Conservation (phyloP, 2,888 invertebrate genomes). For the Limulus polyphemus region DNA sequence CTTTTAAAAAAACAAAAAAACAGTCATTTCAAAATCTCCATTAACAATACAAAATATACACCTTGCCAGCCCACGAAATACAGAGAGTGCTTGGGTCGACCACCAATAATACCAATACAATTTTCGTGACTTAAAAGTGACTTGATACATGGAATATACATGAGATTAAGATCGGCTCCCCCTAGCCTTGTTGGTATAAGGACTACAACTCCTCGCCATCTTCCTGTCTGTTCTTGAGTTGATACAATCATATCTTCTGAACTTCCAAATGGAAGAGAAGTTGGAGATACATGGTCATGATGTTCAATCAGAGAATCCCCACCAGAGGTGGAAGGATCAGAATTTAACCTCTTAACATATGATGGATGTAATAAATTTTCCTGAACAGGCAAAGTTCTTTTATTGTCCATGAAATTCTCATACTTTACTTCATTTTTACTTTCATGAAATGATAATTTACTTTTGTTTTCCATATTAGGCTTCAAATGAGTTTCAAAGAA, state of each 20-base stretch:
- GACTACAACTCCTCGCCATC: conserved; percentile 64
- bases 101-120: conserved; percentile 85
- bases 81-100: conserved; percentile 79
- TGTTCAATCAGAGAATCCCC: conserved; percentile 1
- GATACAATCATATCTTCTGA: not conserved
- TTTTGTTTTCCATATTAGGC: too few relatives aligned
- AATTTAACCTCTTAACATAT: too few relatives aligned
- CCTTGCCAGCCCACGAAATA: conserved; percentile 87
- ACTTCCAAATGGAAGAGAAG: not conserved
- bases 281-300: conserved; percentile 1
- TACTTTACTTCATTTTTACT: too few relatives aligned
- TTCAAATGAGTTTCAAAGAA: too few relatives aligned
- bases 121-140: conserved; percentile 56
- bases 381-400: too few relatives aligned
- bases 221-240: not conserved
- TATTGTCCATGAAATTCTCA: too few relatives aligned
- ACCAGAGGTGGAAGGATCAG: conserved; percentile 1
- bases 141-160: conserved; percentile 70
- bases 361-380: too few relatives aligned
- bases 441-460: too few relatives aligned
- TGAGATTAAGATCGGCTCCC: conserved; percentile 69
- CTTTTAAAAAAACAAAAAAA: too few relatives aligned
- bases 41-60: conserved; percentile 27
- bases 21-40: too few relatives aligned
- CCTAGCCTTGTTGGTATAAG: conserved; percentile 75